Percentiles rank a stretch among this genome's conserved stretches.
These are phyloP conservation scores for Tragelaphus strepsiceros DNA, from an alignment of 2,113 vertebrate species.

Conservation along the genomic window DNA sequence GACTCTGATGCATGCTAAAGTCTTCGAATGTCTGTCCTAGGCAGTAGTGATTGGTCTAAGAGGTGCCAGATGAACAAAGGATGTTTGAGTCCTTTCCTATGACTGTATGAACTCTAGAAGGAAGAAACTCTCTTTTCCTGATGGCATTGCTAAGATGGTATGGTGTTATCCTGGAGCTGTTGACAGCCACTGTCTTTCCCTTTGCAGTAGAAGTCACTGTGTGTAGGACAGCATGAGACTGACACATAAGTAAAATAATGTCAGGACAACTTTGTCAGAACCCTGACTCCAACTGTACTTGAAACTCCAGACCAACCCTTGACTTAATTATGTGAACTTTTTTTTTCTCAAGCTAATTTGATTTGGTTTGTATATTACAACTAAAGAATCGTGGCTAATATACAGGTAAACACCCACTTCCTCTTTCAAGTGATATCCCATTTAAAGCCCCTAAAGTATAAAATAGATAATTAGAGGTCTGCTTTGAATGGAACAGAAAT, in stretches of 20 bases:
- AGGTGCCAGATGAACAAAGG: background rate
- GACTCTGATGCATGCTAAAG: background rate
- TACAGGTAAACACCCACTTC: background rate
- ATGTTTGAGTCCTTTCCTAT: background rate
- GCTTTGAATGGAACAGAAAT: background rate
- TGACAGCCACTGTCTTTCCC: background rate
- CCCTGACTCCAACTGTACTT: background rate
- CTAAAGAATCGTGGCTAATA: background rate
- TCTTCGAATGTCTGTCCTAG: background rate
- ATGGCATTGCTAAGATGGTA: background rate
- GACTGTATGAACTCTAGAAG: background rate
- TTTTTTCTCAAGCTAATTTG: background rate
- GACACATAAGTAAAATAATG: background rate
- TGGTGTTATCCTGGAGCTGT: background rate
- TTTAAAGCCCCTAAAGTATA: background rate
- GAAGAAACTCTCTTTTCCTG: background rate
- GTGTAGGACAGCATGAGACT: background rate
- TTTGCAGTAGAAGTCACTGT: background rate
- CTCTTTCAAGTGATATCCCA: background rate
- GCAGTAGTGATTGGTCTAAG: background rate
- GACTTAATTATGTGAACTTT: background rate
- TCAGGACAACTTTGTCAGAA: background rate
- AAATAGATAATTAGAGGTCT: background rate
- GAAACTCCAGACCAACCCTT: background rate
- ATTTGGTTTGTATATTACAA: background rate